Conservation (phyloP, 2,797 vertebrate species). For the Smutsia temminckii region DNA sequence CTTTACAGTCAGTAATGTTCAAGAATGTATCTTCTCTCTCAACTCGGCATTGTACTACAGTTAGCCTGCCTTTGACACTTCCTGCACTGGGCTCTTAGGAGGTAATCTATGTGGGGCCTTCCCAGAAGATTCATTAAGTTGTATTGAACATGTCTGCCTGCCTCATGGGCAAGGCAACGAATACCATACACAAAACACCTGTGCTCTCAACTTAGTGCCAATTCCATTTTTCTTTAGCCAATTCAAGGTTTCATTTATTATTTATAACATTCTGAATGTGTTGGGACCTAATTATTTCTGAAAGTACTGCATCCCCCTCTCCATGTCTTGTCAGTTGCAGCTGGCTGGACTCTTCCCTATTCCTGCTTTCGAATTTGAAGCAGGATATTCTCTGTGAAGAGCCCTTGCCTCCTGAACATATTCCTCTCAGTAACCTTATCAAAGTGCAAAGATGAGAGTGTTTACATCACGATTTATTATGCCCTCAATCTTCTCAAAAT, state of each 20-base stretch:
- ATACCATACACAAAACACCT: slow-evolving; percentile 66
- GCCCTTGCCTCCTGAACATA: not conserved
- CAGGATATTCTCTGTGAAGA: slow-evolving; percentile 28
- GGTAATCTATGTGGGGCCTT: slow-evolving; percentile 52
- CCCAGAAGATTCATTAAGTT: slow-evolving; percentile 73
- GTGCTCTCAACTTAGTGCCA: slow-evolving; percentile 48
- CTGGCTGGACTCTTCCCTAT: slow-evolving; percentile 61
- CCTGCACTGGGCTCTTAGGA: not conserved
- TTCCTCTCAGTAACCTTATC: slow-evolving; percentile 56
- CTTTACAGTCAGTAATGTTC: not conserved
- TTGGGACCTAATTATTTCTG: slow-evolving; percentile 75
- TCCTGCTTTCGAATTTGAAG: slow-evolving; percentile 63
- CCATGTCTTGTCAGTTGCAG: slow-evolving; percentile 53
- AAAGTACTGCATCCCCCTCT: slow-evolving; percentile 36
- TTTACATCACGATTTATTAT: slow-evolving; percentile 67
- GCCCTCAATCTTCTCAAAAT: not conserved
- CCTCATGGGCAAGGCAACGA: slow-evolving; percentile 23
- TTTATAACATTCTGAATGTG: slow-evolving; percentile 71
- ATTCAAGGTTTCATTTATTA: slow-evolving; percentile 69
- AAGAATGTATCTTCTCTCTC: not conserved
- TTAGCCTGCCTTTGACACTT: slow-evolving; percentile 51
- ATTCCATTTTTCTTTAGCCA: slow-evolving; percentile 48
- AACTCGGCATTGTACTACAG: not conserved
- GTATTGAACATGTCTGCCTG: slow-evolving; percentile 30
- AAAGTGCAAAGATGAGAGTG: slow-evolving; percentile 35